These are phyloP conservation scores for Whitmania pigra DNA, from an alignment of 1,140 invertebrate species.

Conservation along the genomic window DNA sequence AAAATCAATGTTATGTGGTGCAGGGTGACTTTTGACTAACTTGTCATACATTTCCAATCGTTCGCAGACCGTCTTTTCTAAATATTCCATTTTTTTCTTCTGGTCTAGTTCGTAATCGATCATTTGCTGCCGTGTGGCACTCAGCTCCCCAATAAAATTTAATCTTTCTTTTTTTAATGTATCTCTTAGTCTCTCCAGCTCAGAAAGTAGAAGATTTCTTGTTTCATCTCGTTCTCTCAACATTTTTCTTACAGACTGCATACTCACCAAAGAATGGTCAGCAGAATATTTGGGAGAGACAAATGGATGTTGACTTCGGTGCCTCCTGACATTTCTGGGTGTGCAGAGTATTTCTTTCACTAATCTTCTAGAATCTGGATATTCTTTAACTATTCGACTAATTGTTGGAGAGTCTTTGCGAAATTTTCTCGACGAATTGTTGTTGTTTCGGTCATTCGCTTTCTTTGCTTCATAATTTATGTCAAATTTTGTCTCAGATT, in stretches of 20 bases:
- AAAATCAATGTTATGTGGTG: not conserved
- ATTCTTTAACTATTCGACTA: too few relatives aligned
- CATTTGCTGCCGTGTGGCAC: not conserved
- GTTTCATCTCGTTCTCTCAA: conserved; percentile 6
- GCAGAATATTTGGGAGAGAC: too few relatives aligned
- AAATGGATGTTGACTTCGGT: too few relatives aligned
- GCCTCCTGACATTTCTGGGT: too few relatives aligned
- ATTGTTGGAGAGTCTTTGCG: too few relatives aligned
- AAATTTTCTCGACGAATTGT: too few relatives aligned
- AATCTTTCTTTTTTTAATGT: not conserved
- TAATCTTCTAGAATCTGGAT: too few relatives aligned
- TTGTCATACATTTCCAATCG: conserved; percentile 5
- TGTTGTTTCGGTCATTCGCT: too few relatives aligned
- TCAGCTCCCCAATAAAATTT: not conserved
- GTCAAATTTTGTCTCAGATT: too few relatives aligned
- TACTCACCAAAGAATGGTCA: not conserved
- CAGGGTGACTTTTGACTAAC: not conserved
- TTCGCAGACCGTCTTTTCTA: conserved; percentile 2
- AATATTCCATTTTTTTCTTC: not conserved
- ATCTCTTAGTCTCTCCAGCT: not conserved
- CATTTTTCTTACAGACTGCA: conserved; percentile 1
- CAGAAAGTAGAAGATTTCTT: conserved; percentile 1
- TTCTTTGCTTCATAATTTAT: too few relatives aligned
- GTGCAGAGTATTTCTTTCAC: too few relatives aligned
- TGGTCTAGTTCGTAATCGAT: not conserved